phyloP scores from a whole-genome alignment of 2,113 vertebrate genomes.

The Orycteropus afer region DNA sequence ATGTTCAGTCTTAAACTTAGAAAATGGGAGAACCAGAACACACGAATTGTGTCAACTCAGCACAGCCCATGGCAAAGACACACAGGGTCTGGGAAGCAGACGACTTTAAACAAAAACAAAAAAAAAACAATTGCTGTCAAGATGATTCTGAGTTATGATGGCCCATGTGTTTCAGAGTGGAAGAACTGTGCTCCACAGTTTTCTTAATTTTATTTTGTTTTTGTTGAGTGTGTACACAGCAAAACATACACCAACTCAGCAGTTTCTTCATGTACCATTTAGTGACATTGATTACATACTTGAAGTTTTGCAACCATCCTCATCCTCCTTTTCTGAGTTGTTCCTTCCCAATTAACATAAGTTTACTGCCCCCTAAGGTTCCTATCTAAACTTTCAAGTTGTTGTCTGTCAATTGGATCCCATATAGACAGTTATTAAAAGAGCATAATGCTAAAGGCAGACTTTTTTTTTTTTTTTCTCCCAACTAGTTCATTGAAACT shows the following conservation, averaged over 20 bases:
- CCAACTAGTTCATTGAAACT: too few species aligned
- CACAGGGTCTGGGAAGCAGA: neutral
- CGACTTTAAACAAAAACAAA: neutral
- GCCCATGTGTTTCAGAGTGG: neutral
- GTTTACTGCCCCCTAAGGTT: neutral
- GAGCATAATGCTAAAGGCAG: too few species aligned
- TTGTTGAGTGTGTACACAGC: neutral
- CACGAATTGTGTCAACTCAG: accelerated
- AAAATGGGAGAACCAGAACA: neutral
- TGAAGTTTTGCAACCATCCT: neutral
- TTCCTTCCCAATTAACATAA: neutral
- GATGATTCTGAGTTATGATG: neutral
- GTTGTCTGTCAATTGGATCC: neutral
- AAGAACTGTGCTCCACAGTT: neutral
- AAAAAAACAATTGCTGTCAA: neutral
- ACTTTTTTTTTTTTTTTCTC: too few species aligned
- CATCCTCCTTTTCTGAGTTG: neutral
- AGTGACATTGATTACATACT: neutral
- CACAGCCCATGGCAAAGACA: neutral
- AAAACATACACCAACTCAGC: too few species aligned
- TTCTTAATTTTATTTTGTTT: neutral
- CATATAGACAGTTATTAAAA: neutral
- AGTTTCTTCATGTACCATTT: too few species aligned
- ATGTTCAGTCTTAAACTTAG: neutral
- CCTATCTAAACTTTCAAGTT: neutral